Evolutionary conservation across 2,797 vertebrate species (phyloP), one percentile per base, ranked within the genome.

Genomic region (Leptoclinus maculatus): DNA sequence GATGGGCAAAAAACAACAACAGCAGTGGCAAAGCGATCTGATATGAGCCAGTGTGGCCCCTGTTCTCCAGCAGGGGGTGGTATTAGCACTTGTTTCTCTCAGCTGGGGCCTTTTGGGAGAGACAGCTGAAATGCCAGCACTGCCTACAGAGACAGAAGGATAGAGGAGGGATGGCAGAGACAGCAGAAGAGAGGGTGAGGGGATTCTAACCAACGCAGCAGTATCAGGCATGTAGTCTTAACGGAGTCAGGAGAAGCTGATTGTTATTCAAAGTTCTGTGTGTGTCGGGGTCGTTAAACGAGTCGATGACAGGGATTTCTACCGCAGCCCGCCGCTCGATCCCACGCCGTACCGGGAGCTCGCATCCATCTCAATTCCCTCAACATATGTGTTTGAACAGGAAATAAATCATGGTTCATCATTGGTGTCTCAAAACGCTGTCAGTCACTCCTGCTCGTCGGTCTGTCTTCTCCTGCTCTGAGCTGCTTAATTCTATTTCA

Each of bases 321-420:
- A 57, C 79, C 64, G 76, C 80, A 80, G 77, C 86, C 79, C 78
- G 76, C 78, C 43, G 66, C 84, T 88, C 74, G 56, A 80, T 89
- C 83, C 84, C 86, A 79, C 82, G 23, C 74, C 39, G 57, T 59
- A 78, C 73, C 83, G 60, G 56, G 71, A 74, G 80, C 78, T 71
- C 79, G 69, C 82, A 87, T 91, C 89, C 43, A 86, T 74, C 91
- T 89, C 89, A 93, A 93, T 94, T 93, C 92, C 93, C 92, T 79
- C 85, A 93, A 92, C 92, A 95, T 93, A 94, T 93, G 93, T 90
- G 91, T 90, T 90, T 90, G 86, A 92, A 91, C 88, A 84, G 84
- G 86, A 91, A 94, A 95, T 94, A 93, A 94, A 94, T 94, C 93
- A 93, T 83, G 79, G 90, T 92, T 93, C 91, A 93, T 93, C 90